Base-by-base conservation (phyloP, 2,113 vertebrate species). In the Heterochromis multidens region DNA sequence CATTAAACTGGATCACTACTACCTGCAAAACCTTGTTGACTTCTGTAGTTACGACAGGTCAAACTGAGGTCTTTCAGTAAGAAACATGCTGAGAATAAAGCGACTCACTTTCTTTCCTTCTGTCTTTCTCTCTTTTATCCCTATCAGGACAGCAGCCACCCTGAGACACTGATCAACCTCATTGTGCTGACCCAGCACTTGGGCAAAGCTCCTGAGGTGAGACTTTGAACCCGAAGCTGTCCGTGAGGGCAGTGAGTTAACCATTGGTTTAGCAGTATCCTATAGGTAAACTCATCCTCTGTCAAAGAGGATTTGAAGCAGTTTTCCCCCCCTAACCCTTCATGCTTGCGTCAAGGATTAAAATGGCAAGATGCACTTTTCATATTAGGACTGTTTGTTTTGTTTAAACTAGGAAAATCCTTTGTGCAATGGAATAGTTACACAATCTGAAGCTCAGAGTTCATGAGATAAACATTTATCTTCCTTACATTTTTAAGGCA, bases 91-190 rank as follows among this genome's bases (percentile, higher is more conserved):
- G 33, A 79, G 25, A 80, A 13, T 40, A 54, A 80, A 9, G 11
- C 9, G 4, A 81, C 17, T 65, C 2, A 37, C 4, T 77, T 1
- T 78, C 14, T 67, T 7, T 56, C 13, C 8, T 9, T 12, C 8
- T 81, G 5, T 59, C 2, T 83, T 1, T 84, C 43, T 85, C 3
- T 89, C 23, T 76, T 83, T 0, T 37, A 78, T 84, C 43, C 37
- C 17, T 80, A 85, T 60, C 80, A 99, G 99, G 99, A 99, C 93
- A 99, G 98, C 60, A 92, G 98, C 89, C 97, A 99, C 61, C 97
- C 99, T 1, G 99, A 99, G 96, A 99, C 98, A 0, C 95, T 99
- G 70, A 95, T 99, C 94, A 99, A 99, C 93, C 96, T 99, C 0
- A 95, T 98, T 0, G 97, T 99, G 80, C 96, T 99, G 62, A 97